Percentiles rank a stretch among this genome's conserved stretches.
Evolutionary conservation across 2,113 vertebrate species (phyloP).

Genomic region (Dicentrarchus labrax): DNA sequence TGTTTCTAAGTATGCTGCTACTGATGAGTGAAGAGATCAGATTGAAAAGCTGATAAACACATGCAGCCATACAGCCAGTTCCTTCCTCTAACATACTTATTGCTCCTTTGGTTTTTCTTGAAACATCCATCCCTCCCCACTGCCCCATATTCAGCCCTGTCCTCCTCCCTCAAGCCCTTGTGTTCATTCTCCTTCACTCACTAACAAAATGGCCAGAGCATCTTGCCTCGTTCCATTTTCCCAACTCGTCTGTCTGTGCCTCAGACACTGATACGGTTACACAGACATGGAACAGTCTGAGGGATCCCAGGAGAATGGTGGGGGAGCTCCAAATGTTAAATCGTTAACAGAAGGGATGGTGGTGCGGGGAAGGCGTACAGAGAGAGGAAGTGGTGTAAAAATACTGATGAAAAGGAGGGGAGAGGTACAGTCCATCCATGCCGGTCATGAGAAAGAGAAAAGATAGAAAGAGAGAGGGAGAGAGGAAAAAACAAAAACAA

Average conservation of each 20-base stretch:
- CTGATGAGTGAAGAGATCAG: conserved; percentile 47
- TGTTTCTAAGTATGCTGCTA: conserved; percentile 40
- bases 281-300: conserved; percentile 44
- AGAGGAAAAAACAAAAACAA: neutral
- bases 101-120: conserved; percentile 41
- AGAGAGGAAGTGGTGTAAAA: conserved; percentile 57
- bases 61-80: conserved; percentile 64
- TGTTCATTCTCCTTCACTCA: conserved; percentile 7
- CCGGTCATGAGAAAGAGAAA: conserved; percentile 70
- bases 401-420: conserved; percentile 53
- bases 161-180: conserved; percentile 14
- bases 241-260: conserved; percentile 29
- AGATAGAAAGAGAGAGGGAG: conserved; percentile 33
- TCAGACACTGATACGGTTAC: conserved; percentile 41
- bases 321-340: conserved; percentile 40
- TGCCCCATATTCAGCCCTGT: conserved; percentile 1
- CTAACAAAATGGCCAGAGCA: conserved; percentile 19
- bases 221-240: conserved; percentile 24
- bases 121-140: conserved; percentile 36
- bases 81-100: conserved; percentile 39
- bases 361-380: conserved; percentile 55
- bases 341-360: conserved; percentile 17
- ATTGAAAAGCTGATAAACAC: conserved; percentile 49
- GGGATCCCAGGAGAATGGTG: conserved; percentile 32
- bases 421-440: conserved; percentile 74